phyloP scores from a whole-genome alignment of 2,888 invertebrate species.

The Lamellibrachia satsuma region DNA sequence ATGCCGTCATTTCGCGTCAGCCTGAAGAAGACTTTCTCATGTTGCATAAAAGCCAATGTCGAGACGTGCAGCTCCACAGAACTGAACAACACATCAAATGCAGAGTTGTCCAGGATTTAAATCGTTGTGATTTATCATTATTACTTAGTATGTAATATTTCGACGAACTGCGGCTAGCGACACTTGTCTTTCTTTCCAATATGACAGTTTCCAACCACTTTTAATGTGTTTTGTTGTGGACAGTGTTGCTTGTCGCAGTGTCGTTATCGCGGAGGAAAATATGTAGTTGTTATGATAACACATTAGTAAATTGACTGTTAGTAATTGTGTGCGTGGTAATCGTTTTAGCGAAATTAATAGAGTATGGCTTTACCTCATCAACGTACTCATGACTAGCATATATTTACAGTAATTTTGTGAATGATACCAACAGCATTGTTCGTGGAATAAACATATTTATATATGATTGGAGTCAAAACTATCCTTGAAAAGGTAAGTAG shows the following conservation, averaged over 20 bases:
- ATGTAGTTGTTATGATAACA: background rate
- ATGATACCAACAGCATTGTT: background rate
- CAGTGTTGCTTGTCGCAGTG: background rate
- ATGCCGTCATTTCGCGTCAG: constrained; percentile 23
- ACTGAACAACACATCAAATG: background rate
- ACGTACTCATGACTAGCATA: background rate
- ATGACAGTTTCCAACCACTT: background rate
- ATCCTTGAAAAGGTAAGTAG: background rate
- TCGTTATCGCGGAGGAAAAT: no score
- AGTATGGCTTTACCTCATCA: background rate
- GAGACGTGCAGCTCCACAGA: background rate
- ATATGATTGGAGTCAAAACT: background rate
- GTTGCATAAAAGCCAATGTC: background rate
- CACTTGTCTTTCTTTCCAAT: background rate
- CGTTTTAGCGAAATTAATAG: background rate
- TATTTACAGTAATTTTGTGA: background rate
- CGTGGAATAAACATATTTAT: background rate
- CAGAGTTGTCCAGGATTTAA: background rate
- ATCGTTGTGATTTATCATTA: background rate
- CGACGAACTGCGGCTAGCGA: no score
- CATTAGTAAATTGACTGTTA: background rate
- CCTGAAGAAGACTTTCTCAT: background rate
- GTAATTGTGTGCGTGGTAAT: background rate
- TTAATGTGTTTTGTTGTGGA: background rate
- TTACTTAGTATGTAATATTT: background rate